Evolutionary conservation across 2,797 vertebrate species (phyloP), one percentile per base, ranked within the genome.

Genomic region (Sebastes iracundus): DNA sequence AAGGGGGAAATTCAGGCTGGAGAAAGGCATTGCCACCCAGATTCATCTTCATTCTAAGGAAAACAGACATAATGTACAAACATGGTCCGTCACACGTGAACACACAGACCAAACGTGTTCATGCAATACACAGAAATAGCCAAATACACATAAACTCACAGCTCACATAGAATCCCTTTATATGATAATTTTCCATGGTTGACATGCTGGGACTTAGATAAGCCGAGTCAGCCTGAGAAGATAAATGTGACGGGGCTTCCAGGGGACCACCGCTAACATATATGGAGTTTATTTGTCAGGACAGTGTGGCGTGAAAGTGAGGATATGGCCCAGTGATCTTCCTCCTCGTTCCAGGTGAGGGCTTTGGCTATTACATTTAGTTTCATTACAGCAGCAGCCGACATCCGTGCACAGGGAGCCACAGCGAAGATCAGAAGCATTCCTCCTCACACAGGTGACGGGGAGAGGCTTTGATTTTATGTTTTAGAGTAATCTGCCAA

Each of bases 281-380:
- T 82, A 86, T 76, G 49, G 79, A 92, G 91, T 91, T 92, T 92
- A 93, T 93, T 92, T 88, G 87, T 61, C 69, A 73, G 77, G 90
- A 91, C 90, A 88, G 84, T 81, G 65, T 89, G 81, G 88, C 55
- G 84, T 89, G 89, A 92, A 92, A 92, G 91, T 89, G 85, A 80
- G 88, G 90, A 93, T 83, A 90, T 80, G 91, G 88, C 85, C 87
- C 85, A 80, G 83, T 90, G 92, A 86, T 80, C 86, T 72, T 80
- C 66, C 85, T 63, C 42, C 42, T 46, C 69, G 88, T 92, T 94
- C 91, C 84, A 87, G 93, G 92, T 93, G 92, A 91, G 72, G 38
- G 82, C 76, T 77, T 83, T 20, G 35, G 77, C 72, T 83, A 87
- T 92, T 91, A 81, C 90, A 86, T 85, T 91, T 68, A 70, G 83